Evolutionary conservation across 2,888 invertebrate genomes (phyloP).

Genomic region (Holacanthella duospinosa): DNA sequence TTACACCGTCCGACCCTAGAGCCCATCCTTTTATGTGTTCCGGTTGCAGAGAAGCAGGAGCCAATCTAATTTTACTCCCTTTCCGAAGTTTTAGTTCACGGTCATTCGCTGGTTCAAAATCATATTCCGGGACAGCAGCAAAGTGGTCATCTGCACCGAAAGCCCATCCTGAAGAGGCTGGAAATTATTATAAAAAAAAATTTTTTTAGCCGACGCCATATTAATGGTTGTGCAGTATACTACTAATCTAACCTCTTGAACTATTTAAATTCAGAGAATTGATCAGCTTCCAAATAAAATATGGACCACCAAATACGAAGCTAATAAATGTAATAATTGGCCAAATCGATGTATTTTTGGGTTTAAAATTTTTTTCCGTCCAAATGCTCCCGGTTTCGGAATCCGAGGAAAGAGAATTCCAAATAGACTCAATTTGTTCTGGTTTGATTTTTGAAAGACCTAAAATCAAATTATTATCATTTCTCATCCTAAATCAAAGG

Average conservation of each 20-base stretch:
- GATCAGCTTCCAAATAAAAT: conserved; percentile 73
- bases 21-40: conserved; percentile 50
- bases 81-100: conserved; percentile 66
- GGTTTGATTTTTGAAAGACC: conserved; percentile 35
- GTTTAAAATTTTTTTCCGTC: conserved; percentile 41
- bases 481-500: too few species aligned
- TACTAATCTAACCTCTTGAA: conserved; percentile 18
- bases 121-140: conserved; percentile 52
- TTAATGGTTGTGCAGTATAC: too few species aligned
- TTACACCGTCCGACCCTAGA: conserved; percentile 46
- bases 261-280: conserved; percentile 41
- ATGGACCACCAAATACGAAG: conserved; percentile 81
- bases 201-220: too few species aligned
- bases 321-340: conserved; percentile 81
- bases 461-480: conserved; percentile 10
- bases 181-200: not conserved
- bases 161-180: conserved; percentile 42
- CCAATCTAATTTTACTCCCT: conserved; percentile 67
- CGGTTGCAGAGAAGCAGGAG: conserved; percentile 73
- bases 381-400: conserved; percentile 38
- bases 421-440: conserved; percentile 29
- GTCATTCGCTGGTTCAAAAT: conserved; percentile 55
- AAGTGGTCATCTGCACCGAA: conserved; percentile 46
- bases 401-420: conserved; percentile 21
- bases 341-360: conserved; percentile 55